A percentile compares a stretch with the other conserved stretches of the same genome.
Conservation (phyloP, 2,113 vertebrate species). For the Naja naja region DNA sequence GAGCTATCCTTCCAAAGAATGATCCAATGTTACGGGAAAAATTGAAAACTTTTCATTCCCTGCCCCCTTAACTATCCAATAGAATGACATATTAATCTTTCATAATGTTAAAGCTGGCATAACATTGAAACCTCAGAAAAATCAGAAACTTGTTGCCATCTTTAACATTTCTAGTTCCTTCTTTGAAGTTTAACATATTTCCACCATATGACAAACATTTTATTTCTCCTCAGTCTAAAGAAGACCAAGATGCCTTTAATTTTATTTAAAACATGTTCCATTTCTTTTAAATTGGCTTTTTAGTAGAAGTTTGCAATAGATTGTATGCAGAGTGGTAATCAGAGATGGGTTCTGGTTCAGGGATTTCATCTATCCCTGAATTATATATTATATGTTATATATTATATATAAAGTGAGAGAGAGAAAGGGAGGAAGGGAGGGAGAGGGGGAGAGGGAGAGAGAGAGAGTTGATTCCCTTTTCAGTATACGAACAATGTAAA, state of each 20-base stretch:
- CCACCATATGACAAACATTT: conserved; percentile 56
- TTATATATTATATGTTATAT: background rate
- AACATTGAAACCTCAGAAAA: conserved; percentile 40
- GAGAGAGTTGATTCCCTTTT: background rate
- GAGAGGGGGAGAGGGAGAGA: too few species aligned
- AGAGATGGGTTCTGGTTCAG: background rate
- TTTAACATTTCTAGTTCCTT: conserved; percentile 43
- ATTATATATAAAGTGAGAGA: background rate
- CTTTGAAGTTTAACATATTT: conserved; percentile 62
- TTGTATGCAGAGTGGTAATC: background rate
- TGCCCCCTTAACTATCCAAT: conserved; percentile 33
- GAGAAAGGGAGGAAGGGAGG: too few species aligned
- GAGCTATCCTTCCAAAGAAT: background rate
- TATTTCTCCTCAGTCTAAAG: conserved; percentile 35
- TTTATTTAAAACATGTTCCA: conserved; percentile 2
- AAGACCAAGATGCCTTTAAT: conserved; percentile 35
- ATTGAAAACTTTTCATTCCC: conserved; percentile 26
- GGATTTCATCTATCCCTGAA: background rate
- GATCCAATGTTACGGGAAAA: conserved; percentile 26
- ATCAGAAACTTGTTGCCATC: conserved; percentile 31
- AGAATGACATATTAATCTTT: conserved; percentile 36
- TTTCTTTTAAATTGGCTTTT: background rate
- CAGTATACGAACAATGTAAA: background rate
- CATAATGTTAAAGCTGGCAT: conserved; percentile 57
- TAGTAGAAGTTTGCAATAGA: background rate